Conservation (phyloP, 2,888 invertebrate species). For the Cheilosia soror region DNA sequence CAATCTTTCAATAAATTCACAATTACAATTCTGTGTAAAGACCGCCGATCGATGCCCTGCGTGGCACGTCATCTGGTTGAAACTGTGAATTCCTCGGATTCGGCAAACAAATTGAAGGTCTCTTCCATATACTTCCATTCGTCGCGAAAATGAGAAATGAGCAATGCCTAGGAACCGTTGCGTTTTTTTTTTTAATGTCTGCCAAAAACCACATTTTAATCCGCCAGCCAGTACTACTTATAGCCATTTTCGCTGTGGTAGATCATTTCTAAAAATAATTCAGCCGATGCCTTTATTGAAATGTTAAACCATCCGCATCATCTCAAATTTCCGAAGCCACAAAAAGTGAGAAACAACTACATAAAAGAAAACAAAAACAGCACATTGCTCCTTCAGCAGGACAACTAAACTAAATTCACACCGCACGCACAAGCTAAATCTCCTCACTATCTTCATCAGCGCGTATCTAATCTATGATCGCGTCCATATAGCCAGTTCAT, state of each 20-base stretch:
- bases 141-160: too few relatives aligned
- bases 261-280: conserved; percentile 37
- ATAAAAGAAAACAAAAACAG: not conserved
- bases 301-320: conserved; percentile 16
- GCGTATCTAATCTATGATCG: conserved; percentile 61
- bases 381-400: conserved; percentile 59
- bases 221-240: too few relatives aligned
- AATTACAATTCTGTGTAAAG: too few relatives aligned
- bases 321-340: conserved; percentile 37
- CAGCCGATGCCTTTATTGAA: conserved; percentile 17
- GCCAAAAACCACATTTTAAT: too few relatives aligned
- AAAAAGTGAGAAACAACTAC: not conserved
- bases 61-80: too few relatives aligned
- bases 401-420: conserved; percentile 30
- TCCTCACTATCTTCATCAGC: conserved; percentile 32
- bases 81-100: too few relatives aligned
- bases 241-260: not conserved
- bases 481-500: conserved; percentile 31
- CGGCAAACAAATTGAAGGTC: too few relatives aligned
- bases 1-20: too few relatives aligned
- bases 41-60: too few relatives aligned
- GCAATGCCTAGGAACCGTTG: too few relatives aligned
- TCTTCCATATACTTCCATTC: too few relatives aligned
- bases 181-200: too few relatives aligned
- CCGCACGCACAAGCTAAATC: conserved; percentile 32